phyloP scores from a whole-genome alignment of 2,113 vertebrate genomes.

The Rattus norvegicus region DNA sequence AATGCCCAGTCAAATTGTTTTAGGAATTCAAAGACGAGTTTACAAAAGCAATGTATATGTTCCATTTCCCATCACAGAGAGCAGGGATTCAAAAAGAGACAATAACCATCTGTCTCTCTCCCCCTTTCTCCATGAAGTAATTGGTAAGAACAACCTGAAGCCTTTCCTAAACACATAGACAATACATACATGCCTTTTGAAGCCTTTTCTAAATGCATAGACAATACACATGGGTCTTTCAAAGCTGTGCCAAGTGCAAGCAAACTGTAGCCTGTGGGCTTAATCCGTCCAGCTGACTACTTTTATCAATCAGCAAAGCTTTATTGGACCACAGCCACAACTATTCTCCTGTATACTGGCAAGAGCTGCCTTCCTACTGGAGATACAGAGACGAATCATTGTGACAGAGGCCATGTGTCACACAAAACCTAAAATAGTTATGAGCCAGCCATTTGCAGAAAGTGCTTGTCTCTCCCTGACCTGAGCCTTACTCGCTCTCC shows the following conservation, averaged over 20 bases:
- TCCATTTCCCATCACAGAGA: constrained; percentile 51
- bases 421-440: background rate
- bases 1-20: background rate
- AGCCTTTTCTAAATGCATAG: background rate
- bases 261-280: background rate
- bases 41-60: background rate
- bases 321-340: background rate
- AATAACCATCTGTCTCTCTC: background rate
- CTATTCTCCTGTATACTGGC: background rate
- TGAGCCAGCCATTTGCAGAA: background rate
- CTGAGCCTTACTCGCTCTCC: background rate
- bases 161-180: background rate
- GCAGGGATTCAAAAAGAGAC: background rate
- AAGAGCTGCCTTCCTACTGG: background rate
- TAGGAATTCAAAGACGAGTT: background rate
- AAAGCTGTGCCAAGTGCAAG: background rate
- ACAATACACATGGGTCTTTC: background rate
- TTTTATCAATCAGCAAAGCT: constrained; percentile 51
- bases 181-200: background rate
- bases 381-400: background rate
- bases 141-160: background rate
- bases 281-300: background rate
- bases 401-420: background rate
- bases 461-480: background rate
- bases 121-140: background rate